phyloP scores from a whole-genome alignment of 2,888 invertebrate species.

The Dicycla oo region DNA sequence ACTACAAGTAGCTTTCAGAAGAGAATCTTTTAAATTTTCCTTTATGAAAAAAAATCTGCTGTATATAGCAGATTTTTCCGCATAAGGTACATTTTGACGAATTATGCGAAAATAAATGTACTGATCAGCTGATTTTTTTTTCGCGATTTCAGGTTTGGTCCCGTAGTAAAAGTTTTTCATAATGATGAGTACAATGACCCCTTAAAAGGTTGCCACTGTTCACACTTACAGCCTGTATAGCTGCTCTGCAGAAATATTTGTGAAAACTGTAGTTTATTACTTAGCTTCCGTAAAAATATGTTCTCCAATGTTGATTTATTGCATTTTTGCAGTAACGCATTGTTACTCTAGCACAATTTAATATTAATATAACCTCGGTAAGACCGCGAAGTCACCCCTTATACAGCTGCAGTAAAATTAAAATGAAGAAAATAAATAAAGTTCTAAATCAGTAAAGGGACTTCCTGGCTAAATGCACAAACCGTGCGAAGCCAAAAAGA shows the following conservation, averaged over 20 bases:
- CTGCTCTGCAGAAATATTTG: constrained; percentile 4
- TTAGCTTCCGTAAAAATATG: constrained; percentile 11
- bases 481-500: too few species aligned
- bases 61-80: too few species aligned
- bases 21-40: neutral
- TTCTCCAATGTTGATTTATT: constrained; percentile 15
- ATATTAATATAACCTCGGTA: neutral
- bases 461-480: too few species aligned
- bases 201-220: too few species aligned
- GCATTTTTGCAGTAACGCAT: neutral
- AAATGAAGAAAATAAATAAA: neutral
- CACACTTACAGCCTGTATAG: too few species aligned
- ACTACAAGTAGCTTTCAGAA: neutral
- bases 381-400: neutral
- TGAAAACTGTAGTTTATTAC: constrained; percentile 15
- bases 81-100: too few species aligned
- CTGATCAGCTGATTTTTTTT: too few species aligned
- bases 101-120: too few species aligned
- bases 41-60: too few species aligned
- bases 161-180: too few species aligned
- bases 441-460: neutral
- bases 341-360: neutral
- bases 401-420: neutral
- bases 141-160: too few species aligned
- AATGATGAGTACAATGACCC: too few species aligned